Base-by-base conservation (phyloP, 2,113 vertebrate genomes). In the Ceuthmochares aereus region DNA sequence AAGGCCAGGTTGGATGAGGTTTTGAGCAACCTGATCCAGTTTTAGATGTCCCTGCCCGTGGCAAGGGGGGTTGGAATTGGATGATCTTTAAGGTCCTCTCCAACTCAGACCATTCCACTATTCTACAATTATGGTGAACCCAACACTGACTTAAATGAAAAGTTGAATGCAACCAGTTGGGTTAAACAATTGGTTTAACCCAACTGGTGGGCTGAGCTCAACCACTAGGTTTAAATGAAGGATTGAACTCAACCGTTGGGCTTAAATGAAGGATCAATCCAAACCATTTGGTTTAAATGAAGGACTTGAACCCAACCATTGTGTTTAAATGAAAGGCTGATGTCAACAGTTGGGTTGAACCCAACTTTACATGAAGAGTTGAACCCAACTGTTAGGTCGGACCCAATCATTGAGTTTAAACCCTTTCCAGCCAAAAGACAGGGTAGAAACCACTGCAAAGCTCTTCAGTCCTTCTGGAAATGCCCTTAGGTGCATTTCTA, bases 61-160 rank as follows among this genome's bases (percentile, higher is more conserved):
- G 20, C 47, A 47, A 20, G 16, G 16, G 43, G 43, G 47, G 19
- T 49, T 49, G 47, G 47, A 49, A 49, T 11, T 23, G 22, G 21
- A 49, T 49, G 47, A 23, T 21, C 21, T 49, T 49, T 49, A 23
- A 49, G 21, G 47, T 49, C 47, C 47, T 21, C 21, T 49, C 21
- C 47, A 49, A 49, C 20, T 21, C 47, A 49, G 22, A 49, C 22
- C 47, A 49, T 49, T 49, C 47, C 20, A 49, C 23, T 21, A 49
- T 49, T 49, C 47, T 49, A 23, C 23, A 21, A 49, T 49, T 49
- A 21, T 10, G 4, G 22, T 34, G 68, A 80, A 59, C 12, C 13
- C 20, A 49, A 8, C 0, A 0, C 2, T 29, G 22, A 6, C 7
- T 27, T 42, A 64, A 64, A 29, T 29, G 26, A 40, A 63, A 43